Base-by-base conservation (phyloP, 2,797 vertebrate genomes). In the Eospalax fontanierii region DNA sequence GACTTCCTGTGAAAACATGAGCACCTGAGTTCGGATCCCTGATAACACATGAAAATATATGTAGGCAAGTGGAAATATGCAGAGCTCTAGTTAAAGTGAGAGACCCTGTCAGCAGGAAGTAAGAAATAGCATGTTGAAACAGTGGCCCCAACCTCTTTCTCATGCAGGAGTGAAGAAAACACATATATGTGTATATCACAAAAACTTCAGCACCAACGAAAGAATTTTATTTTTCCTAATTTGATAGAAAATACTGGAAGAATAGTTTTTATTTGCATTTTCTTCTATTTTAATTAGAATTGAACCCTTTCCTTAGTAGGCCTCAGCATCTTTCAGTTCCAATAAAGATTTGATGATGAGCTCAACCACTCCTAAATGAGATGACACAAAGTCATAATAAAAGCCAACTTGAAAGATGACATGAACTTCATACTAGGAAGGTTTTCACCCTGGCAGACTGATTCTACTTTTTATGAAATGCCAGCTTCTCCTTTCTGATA, bases 401-500 rank as follows among this genome's bases (percentile, higher is more conserved):
- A 46, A 90, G 63, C 33, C 50, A 14, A 83, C 50, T 18, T 59
- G 22, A 68, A 82, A 68, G 46, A 83, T 46, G 59, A 71, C 24
- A 50, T 65, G 18, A 54, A 54, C 14, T 54, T 12, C 50, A 54
- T 54, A 54, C 50, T 6, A 66, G 73, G 71, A 50, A 43, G 26
- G 65, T 61, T 63, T 66, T 65, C 61, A 73, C 50, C 63, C 19
- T 28, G 30, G 38, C 15, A 54, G 1, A 10, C 26, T 28, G 38
- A 21, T 50, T 91, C 40, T 80, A 10, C 66, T 95, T 90, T 26
- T 76, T 43, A 18, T 59, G 75, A 86, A 90, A 82, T 43, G 4
- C 35, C 50, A 12, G 63, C 0, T 54, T 82, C 2, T 50, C 19
- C n/a, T 91, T 76, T 46, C 46, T 84, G 63, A 87, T 26, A 30